Evolutionary conservation across 2,888 invertebrate genomes (phyloP).

Genomic region (Hydrotaea cyrtoneurina): DNA sequence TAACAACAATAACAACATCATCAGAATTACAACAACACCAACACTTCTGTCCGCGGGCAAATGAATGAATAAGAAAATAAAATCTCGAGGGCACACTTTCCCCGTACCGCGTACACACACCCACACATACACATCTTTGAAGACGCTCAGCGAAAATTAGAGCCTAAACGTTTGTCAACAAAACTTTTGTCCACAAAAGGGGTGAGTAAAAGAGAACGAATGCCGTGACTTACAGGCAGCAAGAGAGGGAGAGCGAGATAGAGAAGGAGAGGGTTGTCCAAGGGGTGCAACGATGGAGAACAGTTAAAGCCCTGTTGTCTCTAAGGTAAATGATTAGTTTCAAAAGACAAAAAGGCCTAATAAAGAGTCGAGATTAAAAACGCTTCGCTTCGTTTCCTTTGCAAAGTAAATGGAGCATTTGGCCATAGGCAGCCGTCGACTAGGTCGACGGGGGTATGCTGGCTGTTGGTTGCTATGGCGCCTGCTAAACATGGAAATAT

Average conservation of each 20-base stretch:
- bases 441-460: neutral
- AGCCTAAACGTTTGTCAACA: constrained; percentile 64
- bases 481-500: constrained; percentile 19
- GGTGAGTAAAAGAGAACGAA: neutral
- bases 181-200: constrained; percentile 21
- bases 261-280: neutral
- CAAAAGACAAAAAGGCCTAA: constrained; percentile 29
- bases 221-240: neutral
- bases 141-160: constrained; percentile 57
- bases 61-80: constrained; percentile 41
- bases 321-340: constrained; percentile 33
- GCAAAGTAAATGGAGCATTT: constrained; percentile 30
- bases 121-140: neutral
- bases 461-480: neutral
- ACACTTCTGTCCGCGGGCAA: constrained; percentile 19
- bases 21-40: neutral
- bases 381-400: constrained; percentile 10
- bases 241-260: neutral
- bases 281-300: neutral
- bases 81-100: constrained; percentile 32
- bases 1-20: too few relatives aligned
- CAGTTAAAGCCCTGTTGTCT: constrained; percentile 18
- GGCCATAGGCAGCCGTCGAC: neutral
- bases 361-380: constrained; percentile 33
- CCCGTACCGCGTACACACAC: neutral